Base-by-base conservation (phyloP, 2,888 invertebrate species). In the Tipula confusa region DNA sequence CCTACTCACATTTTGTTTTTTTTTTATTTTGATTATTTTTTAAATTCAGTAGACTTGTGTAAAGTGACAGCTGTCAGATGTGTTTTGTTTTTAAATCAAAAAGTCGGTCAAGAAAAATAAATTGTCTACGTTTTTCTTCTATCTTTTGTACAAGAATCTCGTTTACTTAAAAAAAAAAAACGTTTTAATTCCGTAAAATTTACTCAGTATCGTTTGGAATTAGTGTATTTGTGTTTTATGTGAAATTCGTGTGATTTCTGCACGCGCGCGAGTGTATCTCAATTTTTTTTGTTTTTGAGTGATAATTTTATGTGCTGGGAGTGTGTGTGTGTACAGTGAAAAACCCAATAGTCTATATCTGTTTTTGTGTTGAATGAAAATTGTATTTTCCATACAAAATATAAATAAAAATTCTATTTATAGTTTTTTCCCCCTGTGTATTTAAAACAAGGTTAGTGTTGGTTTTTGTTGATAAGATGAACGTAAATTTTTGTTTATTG, bases 41-140 rank as follows among this genome's bases (percentile, higher is more conserved):
- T 7, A 24, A 24, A 64, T 24, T 64, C 64, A 64, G 64, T 64
- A 64, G 64, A 64, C 64, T 64, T 15, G n/a, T 24, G 9, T 9
- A 64, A 64, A 64, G 64, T 64, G 64, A 64, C 64, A 64, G 64
- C 64, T 64, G 64, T 64, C 64, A 64, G 64, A 64, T 64, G 64
- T 64, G 64, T 64, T 64, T 64, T 64, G 64, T 64, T 64, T 24
- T 64, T 24, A 64, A 64, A 24, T 64, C 24, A 11, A 64, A 64
- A 64, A 64, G 24, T 64, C 64, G 64, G 64, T 64, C 64, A 9
- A 64, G 64, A 24, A 9, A 24, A 64, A 64, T 3, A 7, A 64
- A 11, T 64, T 64, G 18, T 64, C 7, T 64, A 9, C 7, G 24
- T 64, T 24, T 64, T 64, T 24, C 24, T 7, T 24, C 64, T 43